Percentiles rank a stretch among this genome's conserved stretches.
Conservation (phyloP, 2,888 invertebrate genomes). For the Drosophila picticornis region DNA sequence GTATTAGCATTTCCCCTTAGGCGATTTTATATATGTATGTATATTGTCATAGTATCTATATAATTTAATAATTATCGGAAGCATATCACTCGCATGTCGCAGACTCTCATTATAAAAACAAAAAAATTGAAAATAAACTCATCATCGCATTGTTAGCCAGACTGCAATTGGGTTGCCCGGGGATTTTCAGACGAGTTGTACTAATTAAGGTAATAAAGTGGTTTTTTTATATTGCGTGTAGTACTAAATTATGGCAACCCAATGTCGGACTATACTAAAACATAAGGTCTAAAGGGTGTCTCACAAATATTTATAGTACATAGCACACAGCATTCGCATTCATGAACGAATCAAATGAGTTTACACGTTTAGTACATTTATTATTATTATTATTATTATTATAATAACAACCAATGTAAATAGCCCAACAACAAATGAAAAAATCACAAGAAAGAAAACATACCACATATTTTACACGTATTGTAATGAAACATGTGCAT, state of each 20-base stretch:
- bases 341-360: conserved; percentile 40
- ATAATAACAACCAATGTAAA: conserved; percentile 45
- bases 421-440: conserved; percentile 29
- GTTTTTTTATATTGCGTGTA: background rate
- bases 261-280: conserved; percentile 26
- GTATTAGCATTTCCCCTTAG: conserved; percentile 73
- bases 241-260: conserved; percentile 32
- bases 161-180: conserved; percentile 29
- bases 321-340: conserved; percentile 49
- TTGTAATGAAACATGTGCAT: conserved; percentile 6
- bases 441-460: background rate
- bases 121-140: conserved; percentile 11
- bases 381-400: conserved; percentile 7
- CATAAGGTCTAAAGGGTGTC: conserved; percentile 75
- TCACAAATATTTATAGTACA: conserved; percentile 76
- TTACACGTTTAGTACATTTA: conserved; percentile 24
- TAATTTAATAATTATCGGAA: conserved; percentile 78
- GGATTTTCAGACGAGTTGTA: conserved; percentile 11
- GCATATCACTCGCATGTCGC: conserved; percentile 76
- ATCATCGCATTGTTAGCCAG: conserved; percentile 35
- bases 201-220: background rate
- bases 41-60: conserved; percentile 66
- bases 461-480: conserved; percentile 3
- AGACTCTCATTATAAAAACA: conserved; percentile 68
- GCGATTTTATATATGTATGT: conserved; percentile 67